phyloP scores from a whole-genome alignment of 1,140 invertebrate genomes.

The Paracyclopina nana region DNA sequence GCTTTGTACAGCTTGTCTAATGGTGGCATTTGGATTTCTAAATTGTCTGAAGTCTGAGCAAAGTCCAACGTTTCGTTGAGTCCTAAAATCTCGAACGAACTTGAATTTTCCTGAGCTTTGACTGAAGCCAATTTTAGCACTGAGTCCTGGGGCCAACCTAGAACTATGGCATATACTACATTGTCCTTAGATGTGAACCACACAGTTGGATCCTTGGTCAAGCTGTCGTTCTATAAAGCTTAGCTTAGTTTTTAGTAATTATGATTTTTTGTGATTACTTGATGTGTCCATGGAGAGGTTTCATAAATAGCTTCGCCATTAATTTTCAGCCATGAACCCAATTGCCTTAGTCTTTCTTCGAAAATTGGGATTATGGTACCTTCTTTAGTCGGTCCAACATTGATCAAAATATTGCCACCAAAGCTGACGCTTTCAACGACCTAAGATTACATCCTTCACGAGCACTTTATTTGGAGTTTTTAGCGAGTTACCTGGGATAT shows the following conservation, averaged over 20 bases:
- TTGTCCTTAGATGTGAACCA: not conserved
- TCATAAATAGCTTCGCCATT: slow-evolving; percentile 79
- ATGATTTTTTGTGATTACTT: slow-evolving; percentile 27
- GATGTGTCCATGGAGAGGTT: slow-evolving; percentile 50
- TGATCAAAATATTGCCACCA: slow-evolving; percentile 72
- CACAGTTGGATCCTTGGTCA: not conserved
- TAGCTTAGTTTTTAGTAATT: no score
- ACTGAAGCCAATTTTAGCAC: no score
- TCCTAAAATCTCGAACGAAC: no score
- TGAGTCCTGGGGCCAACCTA: not conserved
- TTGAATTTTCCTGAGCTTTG: no score
- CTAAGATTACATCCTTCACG: no score
- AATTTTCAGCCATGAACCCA: slow-evolving; percentile 48
- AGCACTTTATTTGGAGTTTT: no score
- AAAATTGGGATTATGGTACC: slow-evolving; percentile 71
- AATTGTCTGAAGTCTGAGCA: no score
- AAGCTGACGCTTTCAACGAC: slow-evolving; percentile 59
- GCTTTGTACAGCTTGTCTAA: no score
- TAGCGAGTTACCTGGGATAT: no score
- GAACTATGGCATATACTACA: not conserved
- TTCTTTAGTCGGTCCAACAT: slow-evolving; percentile 73
- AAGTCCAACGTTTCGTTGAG: no score
- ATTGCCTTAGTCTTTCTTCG: slow-evolving; percentile 52
- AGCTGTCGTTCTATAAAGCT: no score
- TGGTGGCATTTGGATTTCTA: no score